phyloP scores from a whole-genome alignment of 2,113 vertebrate species.

The Phylloscopus whistleri region DNA sequence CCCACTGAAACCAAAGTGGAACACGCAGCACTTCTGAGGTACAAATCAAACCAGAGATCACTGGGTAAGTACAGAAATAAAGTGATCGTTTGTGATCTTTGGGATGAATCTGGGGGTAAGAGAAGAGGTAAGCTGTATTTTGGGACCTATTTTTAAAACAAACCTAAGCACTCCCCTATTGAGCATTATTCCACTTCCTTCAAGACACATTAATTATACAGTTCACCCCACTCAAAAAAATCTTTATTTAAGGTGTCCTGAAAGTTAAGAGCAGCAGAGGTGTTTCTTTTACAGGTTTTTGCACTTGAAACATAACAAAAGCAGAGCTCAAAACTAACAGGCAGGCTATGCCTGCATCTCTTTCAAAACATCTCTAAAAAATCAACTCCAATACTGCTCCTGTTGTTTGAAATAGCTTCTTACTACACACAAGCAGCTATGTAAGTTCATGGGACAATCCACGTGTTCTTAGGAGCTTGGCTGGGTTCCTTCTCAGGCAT shows the following conservation, averaged over 20 bases:
- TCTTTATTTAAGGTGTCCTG: not conserved
- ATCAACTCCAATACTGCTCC: not conserved
- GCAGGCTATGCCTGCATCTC: not conserved
- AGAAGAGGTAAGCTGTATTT: not conserved
- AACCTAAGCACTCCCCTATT: not conserved
- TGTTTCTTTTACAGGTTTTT: not conserved
- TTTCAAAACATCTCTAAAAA: not conserved
- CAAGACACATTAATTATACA: rapidly evolving
- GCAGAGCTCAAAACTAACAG: not conserved
- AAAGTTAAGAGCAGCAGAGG: not conserved
- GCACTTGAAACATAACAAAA: not conserved
- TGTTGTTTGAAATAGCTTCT: not conserved
- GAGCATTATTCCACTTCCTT: not conserved
- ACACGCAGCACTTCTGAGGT: not conserved
- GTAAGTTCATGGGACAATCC: not conserved
- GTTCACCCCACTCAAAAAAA: not conserved
- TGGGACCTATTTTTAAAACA: not conserved
- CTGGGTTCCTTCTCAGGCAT: not conserved
- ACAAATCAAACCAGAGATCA: not conserved
- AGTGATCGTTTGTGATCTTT: not conserved
- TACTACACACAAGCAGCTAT: not conserved
- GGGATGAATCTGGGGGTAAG: not conserved
- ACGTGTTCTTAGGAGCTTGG: rapidly evolving
- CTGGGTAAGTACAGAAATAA: not conserved
- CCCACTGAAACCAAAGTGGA: not conserved